A percentile compares a stretch with the other conserved stretches of the same genome.
These are phyloP conservation scores for Heliocidaris erythrogramma DNA, from an alignment of 35 echinoderm and acorn worm species.

Conservation along the genomic window DNA sequence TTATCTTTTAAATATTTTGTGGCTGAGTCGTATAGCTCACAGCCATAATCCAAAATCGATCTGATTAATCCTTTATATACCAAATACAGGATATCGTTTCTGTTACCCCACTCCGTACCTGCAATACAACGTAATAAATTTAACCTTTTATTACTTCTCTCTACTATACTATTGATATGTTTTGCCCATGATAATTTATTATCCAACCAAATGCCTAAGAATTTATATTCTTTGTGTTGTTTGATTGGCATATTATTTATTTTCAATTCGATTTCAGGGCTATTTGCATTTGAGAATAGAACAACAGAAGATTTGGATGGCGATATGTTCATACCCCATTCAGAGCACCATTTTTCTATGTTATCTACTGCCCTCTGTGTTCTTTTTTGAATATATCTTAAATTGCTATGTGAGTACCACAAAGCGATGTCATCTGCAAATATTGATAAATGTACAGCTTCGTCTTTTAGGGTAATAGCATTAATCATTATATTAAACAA, in stretches of 20 bases:
- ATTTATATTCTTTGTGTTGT: not conserved
- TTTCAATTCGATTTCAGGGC: not conserved
- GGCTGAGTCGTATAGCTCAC: not conserved
- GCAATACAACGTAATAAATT: too few species aligned
- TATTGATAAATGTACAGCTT: not conserved
- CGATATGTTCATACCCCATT: not conserved
- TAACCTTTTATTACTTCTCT: too few species aligned
- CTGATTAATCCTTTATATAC: too few species aligned
- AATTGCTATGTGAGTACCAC: conserved; percentile 24
- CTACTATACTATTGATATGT: too few species aligned
- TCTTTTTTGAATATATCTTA: not conserved
- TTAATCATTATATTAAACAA: conserved; percentile 42
- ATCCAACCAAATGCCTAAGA: too few species aligned
- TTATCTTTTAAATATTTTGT: not conserved
- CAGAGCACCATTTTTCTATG: conserved; percentile 30
- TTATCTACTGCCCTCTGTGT: not conserved
- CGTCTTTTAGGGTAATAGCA: not conserved
- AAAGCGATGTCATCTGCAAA: conserved; percentile 43
- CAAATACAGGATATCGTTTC: too few species aligned
- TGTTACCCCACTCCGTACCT: too few species aligned
- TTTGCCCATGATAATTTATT: too few species aligned
- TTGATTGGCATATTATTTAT: not conserved
- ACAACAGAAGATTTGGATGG: conserved; percentile 20
- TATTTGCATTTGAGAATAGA: conserved; percentile 18
- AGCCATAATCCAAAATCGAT: too few species aligned